Base-by-base conservation (phyloP, 2,113 vertebrate species). In the Typhlomys cinereus region DNA sequence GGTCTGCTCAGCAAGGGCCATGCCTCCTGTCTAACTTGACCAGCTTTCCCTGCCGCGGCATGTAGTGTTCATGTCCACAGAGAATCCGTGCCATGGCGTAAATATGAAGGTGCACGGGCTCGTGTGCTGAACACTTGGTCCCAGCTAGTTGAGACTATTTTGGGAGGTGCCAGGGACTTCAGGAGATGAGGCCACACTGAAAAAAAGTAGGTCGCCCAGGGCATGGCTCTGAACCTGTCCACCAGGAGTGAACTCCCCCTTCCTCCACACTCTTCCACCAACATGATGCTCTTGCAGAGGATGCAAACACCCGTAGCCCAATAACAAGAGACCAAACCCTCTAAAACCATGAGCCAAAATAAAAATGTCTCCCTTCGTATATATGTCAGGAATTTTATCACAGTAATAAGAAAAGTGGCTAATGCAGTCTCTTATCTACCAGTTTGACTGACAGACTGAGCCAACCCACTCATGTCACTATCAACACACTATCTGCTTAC, bases 11-110 rank as follows among this genome's bases (percentile, higher is more conserved):
- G 79, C 57, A 48, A 15, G n/a, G 27, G 17, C 29, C 0, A 5
- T 52, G 61, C 39, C 29, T 5, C 52, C 14, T 12, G 41, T 7
- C 59, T 67, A 10, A 78, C 41, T 66, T 64, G 57, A 36, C 44
- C 1, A 23, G 15, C 21, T 20, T 31, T 18, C 20, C 57, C 52
- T 54, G n/a, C 14, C 54, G 4, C 0, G 0, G 17, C 17, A 31
- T 64, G 44, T 61, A 34, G 12, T 1, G 44, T 29, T 67, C 29
- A 11, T 5, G 73, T 67, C 67, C 36, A 27, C 17, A 64, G 23
- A 73, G 15, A 0, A 1, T 1, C 0, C 20, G n/a, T 31, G 4
- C 20, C 0, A 1, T 36, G 62, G 34, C 34, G 50, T 83, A 31
- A 39, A 8, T 41, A 29, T 14, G 23, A 25, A 78, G 17, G 12